phyloP scores from a whole-genome alignment of 92 coral and sea anemone genomes.

The Micromussa lordhowensis region DNA sequence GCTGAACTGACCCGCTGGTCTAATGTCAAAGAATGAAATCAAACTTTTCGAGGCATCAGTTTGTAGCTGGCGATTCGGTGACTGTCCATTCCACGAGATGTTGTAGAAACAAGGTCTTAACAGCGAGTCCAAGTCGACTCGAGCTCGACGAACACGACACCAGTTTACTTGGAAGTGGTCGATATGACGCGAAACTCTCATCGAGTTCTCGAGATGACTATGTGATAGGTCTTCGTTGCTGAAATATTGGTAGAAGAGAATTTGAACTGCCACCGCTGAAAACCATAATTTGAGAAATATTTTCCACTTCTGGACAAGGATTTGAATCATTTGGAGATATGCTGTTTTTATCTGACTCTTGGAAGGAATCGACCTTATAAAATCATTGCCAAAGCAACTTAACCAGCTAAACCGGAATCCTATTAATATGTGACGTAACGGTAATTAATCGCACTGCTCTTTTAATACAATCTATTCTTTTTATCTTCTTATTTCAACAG shows the following conservation, averaged over 20 bases:
- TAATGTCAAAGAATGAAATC: slow-evolving; percentile 65
- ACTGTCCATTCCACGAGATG: slow-evolving; percentile 69
- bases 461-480: no score
- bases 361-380: neutral
- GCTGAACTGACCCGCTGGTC: slow-evolving; percentile 96
- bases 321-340: slow-evolving; percentile 18
- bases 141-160: slow-evolving; percentile 86
- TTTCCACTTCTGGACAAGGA: slow-evolving; percentile 7
- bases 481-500: no score
- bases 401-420: neutral
- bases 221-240: slow-evolving; percentile 4
- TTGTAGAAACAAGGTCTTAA: slow-evolving; percentile 64
- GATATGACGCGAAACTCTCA: slow-evolving; percentile 16
- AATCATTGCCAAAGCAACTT: neutral
- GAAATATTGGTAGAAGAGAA: slow-evolving; percentile 34
- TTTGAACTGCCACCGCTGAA: slow-evolving; percentile 36
- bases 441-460: no score
- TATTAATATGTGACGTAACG: neutral
- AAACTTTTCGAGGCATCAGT: slow-evolving; percentile 85
- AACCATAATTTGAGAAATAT: slow-evolving; percentile 47
- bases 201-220: neutral
- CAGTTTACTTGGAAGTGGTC: slow-evolving; percentile 77
- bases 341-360: neutral
- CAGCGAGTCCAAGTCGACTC: slow-evolving; percentile 65
- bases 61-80: slow-evolving; percentile 24